Evolutionary conservation across 2,888 invertebrate genomes (phyloP), one percentile per base, ranked within the genome.

Genomic region (Pristionchus fissidentatus): DNA sequence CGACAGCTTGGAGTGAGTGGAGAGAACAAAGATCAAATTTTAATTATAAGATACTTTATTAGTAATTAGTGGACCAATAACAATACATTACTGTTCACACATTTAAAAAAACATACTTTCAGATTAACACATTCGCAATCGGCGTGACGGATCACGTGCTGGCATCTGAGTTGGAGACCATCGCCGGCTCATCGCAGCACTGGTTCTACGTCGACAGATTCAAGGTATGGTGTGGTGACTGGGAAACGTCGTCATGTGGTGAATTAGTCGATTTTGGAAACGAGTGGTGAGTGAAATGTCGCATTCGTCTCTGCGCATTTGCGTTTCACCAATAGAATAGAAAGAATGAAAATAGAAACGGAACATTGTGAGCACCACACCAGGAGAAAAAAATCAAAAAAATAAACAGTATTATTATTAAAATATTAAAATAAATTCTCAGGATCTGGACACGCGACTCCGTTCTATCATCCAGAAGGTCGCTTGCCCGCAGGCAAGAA

Each of bases 161-260:
- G 46, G 92, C 92, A 13, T 89, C 90, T 38, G 92, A 92, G 75
- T 85, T 92, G 79, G 92, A 92, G 81, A 87, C 90, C 13, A 92
- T 92, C 84, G 89, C 92, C 79, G 92, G 92, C 22, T 90, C 90
- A n/a, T 88, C 90, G 1, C 87, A 88, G 41, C 86, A 91, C 19
- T 92, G 91, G 90, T 92, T 92, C 88, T 91, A 92, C 85, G 92
- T 92, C 46, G 90, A 92, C 83, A 89, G 92, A 70, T 92, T 92
- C 90, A 92, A 92, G 84, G 92, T 91, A 52, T 38, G 10, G 49
- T 55, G 35, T 85, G 83, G 57, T 86, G 78, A 60, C 1, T 81
- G 84, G 41, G 66, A 49, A 49, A 77, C 46, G 75, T 77, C 55
- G 57, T 49, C 38, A 46, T 26, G 8, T 49, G 29, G 52, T 41